These are phyloP conservation scores for Drosophila fungiperda DNA, from an alignment of 2,888 invertebrate genomes.

Conservation along the genomic window DNA sequence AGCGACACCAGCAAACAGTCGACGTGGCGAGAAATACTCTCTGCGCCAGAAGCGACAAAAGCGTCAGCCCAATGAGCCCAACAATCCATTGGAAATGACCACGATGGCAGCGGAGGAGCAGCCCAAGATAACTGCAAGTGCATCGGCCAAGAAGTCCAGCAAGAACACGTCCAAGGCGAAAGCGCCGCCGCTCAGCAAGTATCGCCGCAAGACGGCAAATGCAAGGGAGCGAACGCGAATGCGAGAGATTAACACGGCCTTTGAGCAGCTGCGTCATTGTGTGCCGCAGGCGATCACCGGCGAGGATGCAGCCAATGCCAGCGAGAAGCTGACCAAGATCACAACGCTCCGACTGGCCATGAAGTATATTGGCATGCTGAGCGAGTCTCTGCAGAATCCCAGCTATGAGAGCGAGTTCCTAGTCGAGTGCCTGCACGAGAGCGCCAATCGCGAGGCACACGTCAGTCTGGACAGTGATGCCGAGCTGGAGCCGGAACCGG, in stretches of 20 bases:
- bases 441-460: constrained; percentile 52
- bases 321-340: constrained; percentile 95
- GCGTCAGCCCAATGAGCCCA: constrained; percentile 71
- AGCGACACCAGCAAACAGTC: constrained; percentile 27
- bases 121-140: constrained; percentile 3
- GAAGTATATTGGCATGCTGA: constrained; percentile 93
- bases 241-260: constrained; percentile 95
- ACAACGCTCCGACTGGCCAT: constrained; percentile 94
- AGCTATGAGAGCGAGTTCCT: constrained; percentile 81
- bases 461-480: constrained; percentile 43
- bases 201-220: constrained; percentile 95
- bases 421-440: constrained; percentile 76
- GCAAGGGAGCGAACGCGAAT: constrained; percentile 94
- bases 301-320: constrained; percentile 85
- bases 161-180: constrained; percentile 86
- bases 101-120: constrained; percentile 4
- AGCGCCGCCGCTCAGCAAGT: constrained; percentile 93
- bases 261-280: constrained; percentile 91
- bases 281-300: constrained; percentile 87
- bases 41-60: constrained; percentile 88
- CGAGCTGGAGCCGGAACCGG: constrained; percentile 37
- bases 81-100: neutral
- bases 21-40: constrained; percentile 88
- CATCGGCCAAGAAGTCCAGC: constrained; percentile 12
- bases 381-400: constrained; percentile 87